Evolutionary conservation across 2,113 vertebrate genomes (phyloP).

Genomic region (Myiopsitta monachus): DNA sequence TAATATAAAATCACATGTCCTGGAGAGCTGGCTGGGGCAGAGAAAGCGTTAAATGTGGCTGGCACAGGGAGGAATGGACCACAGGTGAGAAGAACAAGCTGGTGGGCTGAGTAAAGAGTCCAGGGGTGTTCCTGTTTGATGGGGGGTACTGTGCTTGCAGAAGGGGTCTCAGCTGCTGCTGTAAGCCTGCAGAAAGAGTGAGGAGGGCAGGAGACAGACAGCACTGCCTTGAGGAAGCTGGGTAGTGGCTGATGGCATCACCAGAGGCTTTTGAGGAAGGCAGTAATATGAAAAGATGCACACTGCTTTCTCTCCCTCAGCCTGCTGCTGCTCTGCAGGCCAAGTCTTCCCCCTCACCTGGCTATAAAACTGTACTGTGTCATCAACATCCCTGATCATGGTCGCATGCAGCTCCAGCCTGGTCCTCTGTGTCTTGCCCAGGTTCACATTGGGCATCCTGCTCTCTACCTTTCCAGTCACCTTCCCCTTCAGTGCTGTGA

Average conservation of each 20-base stretch:
- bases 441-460: neutral
- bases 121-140: rapidly evolving
- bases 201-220: neutral
- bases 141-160: no score
- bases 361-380: neutral
- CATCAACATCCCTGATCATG: neutral
- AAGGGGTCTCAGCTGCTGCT: neutral
- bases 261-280: neutral
- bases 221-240: neutral
- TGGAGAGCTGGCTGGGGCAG: neutral
- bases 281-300: neutral
- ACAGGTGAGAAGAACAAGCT: neutral
- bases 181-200: neutral
- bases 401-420: neutral
- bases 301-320: rapidly evolving
- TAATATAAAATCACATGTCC: neutral
- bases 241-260: neutral
- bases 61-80: neutral
- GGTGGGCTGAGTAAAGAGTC: neutral
- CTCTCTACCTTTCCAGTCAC: no score
- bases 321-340: neutral
- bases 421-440: rapidly evolving
- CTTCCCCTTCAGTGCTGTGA: rapidly evolving
- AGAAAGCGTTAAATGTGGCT: neutral
- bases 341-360: rapidly evolving